Evolutionary conservation across 2,797 vertebrate genomes (phyloP), one percentile per base, ranked within the genome.

Genomic region (Dryobates pubescens): DNA sequence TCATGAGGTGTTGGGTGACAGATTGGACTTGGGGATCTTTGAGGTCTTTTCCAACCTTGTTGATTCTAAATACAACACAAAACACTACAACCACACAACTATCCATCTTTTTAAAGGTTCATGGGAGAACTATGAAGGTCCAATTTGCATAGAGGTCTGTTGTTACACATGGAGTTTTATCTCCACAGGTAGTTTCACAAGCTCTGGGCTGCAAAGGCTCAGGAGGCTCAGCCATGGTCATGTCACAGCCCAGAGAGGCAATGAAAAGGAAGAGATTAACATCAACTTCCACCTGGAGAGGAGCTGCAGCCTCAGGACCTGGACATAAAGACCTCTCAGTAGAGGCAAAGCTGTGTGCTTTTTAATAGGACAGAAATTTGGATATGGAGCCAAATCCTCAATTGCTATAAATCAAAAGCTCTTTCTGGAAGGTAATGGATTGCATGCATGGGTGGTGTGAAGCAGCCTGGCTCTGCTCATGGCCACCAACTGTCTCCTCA

Each of bases 401-500:
- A 24, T 11, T 7, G 6, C 29, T 49, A 30, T 45, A 57, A 75
- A 79, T 29, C n/a, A n/a, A 51, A 49, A 68, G 9, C 10, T 20
- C 22, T 61, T 77, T 68, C 38, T 18, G 27, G 68, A 72, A 76
- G 43, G 19, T 49, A 47, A 38, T 0, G 4, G 63, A 26, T 20
- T 38, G 43, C 22, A 38, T 1, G 7, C 30, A 57, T 0, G 0
- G 7, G 56, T 63, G 54, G 36, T 51, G 30, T 43, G 62, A 23
- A 79, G 45, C 32, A 88, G 30, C 18, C 65, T 59, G 24, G 45
- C 57, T 72, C 54, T 51, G 26, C 29, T 71, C 36, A 5, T 2
- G 26, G 51, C 14, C 49, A 32, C 71, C 43, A 20, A 34, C 84
- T 29, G n/a, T 61, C 59, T 29, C 53, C 61, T 64, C 26, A 14